Conservation (phyloP, 2,113 vertebrate genomes). For the Microcebus lehilahytsara region DNA sequence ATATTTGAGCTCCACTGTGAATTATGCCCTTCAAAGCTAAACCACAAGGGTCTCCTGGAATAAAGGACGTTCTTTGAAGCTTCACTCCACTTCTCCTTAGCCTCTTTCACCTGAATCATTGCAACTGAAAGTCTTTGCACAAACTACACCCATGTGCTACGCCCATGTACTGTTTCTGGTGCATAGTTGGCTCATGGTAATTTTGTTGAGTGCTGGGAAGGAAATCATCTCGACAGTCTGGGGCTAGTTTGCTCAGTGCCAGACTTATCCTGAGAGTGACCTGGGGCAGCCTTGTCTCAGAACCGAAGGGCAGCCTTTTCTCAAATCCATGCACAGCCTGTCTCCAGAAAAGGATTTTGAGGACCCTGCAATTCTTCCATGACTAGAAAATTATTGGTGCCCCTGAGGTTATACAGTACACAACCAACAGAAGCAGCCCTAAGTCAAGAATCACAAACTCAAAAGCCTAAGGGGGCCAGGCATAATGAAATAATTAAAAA, state of each 20-base stretch:
- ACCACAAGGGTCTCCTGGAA: neutral
- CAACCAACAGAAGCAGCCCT: neutral
- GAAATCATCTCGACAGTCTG: neutral
- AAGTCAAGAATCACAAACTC: neutral
- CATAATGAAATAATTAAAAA: neutral
- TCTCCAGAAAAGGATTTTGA: neutral
- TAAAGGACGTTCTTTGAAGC: neutral
- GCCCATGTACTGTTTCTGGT: neutral
- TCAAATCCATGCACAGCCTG: neutral
- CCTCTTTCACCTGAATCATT: neutral
- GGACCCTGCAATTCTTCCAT: neutral
- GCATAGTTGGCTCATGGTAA: neutral
- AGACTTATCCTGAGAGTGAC: neutral
- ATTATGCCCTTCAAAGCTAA: neutral
- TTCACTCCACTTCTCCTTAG: neutral
- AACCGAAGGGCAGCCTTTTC: neutral
- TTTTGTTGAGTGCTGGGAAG: neutral
- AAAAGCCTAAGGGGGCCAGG: neutral
- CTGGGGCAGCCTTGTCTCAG: neutral
- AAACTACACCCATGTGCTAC: neutral
- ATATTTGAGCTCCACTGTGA: neutral
- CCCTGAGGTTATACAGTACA: neutral
- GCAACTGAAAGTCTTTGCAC: neutral
- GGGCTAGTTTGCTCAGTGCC: neutral
- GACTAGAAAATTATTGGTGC: neutral